phyloP scores from a whole-genome alignment of 2,888 invertebrate genomes.

The Listrodromus nycthemerus region DNA sequence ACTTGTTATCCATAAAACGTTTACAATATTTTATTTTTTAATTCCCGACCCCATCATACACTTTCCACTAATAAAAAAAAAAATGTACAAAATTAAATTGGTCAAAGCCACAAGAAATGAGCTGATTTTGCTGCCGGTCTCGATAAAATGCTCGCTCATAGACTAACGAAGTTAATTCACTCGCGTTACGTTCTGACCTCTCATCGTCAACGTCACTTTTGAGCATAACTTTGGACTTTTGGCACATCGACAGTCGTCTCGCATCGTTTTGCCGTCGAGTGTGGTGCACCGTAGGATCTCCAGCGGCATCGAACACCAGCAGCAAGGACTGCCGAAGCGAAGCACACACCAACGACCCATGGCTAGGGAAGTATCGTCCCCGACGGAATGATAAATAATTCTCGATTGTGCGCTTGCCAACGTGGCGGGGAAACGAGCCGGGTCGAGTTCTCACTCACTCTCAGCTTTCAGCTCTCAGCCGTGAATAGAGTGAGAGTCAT shows the following conservation, averaged over 20 bases:
- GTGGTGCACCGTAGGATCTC: not conserved
- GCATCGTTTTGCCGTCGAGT: not conserved
- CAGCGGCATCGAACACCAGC: constrained; percentile 14
- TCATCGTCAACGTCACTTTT: constrained; percentile 5
- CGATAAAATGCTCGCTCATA: too few species aligned
- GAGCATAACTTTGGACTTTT: constrained; percentile 24
- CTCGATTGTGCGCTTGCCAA: constrained; percentile 69
- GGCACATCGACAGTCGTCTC: constrained; percentile 21
- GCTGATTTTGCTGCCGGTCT: too few species aligned
- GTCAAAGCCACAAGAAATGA: too few species aligned
- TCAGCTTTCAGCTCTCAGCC: constrained; percentile 33
- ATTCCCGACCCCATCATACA: too few species aligned
- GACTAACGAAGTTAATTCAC: not conserved
- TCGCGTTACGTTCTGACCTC: not conserved
- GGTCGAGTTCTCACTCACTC: constrained; percentile 54
- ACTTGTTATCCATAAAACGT: too few species aligned
- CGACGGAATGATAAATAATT: constrained; percentile 70
- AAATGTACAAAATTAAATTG: too few species aligned
- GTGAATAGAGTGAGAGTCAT: constrained; percentile 49
- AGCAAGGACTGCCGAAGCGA: constrained; percentile 18
- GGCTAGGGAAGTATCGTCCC: constrained; percentile 67
- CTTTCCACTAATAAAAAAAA: too few species aligned
- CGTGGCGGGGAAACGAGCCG: constrained; percentile 42
- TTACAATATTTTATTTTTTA: too few species aligned
- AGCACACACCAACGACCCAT: constrained; percentile 67